Percentiles rank a stretch among this genome's conserved stretches.
These are phyloP conservation scores for Polyommatus iphigenia DNA, from an alignment of 2,888 invertebrate genomes.

Conservation along the genomic window DNA sequence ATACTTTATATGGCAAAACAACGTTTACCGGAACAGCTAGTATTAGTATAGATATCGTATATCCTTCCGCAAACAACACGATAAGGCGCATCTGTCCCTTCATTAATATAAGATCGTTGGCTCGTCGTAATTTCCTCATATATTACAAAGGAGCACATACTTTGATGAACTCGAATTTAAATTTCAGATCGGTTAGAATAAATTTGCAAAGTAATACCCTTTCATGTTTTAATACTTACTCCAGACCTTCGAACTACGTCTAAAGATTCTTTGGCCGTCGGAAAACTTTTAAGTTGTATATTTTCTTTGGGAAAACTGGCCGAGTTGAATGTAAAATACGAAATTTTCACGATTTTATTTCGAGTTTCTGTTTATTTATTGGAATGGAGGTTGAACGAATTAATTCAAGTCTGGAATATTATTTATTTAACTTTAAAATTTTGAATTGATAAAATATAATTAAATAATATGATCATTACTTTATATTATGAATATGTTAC, in stretches of 20 bases:
- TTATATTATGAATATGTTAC: too few relatives aligned
- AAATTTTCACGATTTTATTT: conserved; percentile 14
- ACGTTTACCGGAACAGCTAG: too few relatives aligned
- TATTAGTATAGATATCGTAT: too few relatives aligned
- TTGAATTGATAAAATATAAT: too few relatives aligned
- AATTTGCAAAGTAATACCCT: conserved; percentile 68
- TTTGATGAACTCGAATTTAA: conserved; percentile 73
- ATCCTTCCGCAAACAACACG: too few relatives aligned
- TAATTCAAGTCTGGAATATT: background rate
- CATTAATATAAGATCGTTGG: conserved; percentile 17
- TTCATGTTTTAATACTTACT: conserved; percentile 51
- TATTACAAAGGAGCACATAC: conserved; percentile 43
- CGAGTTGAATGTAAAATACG: conserved; percentile 10
- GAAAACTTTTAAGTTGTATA: conserved; percentile 18
- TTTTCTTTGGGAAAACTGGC: conserved; percentile 10
- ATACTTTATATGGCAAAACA: too few relatives aligned
- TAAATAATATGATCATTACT: too few relatives aligned
- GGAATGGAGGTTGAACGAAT: background rate
- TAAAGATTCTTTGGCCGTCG: background rate
- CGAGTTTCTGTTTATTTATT: background rate
- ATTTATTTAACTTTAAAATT: too few relatives aligned
- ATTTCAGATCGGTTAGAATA: conserved; percentile 71
- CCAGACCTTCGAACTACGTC: conserved; percentile 24
- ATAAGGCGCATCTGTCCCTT: background rate
- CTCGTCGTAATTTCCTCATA: conserved; percentile 27